Percentiles rank a stretch among this genome's conserved stretches.
These are phyloP conservation scores for Halcyon malimbica DNA, from an alignment of 2,113 vertebrate genomes.

Conservation along the genomic window DNA sequence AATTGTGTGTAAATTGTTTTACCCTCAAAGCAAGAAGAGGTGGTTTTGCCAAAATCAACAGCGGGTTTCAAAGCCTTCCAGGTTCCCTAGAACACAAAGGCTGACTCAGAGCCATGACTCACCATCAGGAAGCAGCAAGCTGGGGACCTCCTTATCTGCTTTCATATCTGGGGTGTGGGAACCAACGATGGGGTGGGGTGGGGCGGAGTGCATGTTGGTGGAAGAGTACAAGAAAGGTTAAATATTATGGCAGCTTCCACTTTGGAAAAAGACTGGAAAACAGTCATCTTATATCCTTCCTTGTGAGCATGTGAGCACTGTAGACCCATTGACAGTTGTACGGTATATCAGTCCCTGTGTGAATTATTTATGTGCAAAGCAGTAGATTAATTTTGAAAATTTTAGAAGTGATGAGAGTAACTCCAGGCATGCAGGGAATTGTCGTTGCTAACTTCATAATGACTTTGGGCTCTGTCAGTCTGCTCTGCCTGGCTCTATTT, in stretches of 20 bases:
- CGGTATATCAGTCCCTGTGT: neutral
- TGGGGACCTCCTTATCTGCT: conserved; percentile 65
- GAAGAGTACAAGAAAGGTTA: conserved; percentile 56
- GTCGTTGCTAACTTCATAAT: neutral
- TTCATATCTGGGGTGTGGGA: conserved; percentile 78
- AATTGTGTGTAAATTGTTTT: conserved; percentile 58
- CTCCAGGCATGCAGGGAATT: neutral
- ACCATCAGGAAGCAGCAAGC: conserved; percentile 74
- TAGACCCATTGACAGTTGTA: neutral
- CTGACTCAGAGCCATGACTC: conserved; percentile 79
- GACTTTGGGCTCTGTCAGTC: neutral
- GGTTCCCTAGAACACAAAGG: conserved; percentile 78
- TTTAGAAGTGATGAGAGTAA: neutral
- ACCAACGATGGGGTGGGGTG: conserved; percentile 32
- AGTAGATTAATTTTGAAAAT: neutral
- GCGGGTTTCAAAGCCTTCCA: conserved; percentile 74
- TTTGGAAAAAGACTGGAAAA: conserved; percentile 23
- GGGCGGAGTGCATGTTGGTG: neutral
- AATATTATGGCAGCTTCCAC: conserved; percentile 38
- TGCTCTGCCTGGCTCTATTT: neutral
- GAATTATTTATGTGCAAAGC: neutral
- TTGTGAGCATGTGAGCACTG: neutral
- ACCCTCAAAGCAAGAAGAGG: conserved; percentile 60
- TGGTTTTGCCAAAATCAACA: conserved; percentile 76
- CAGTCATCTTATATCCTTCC: neutral